Evolutionary conservation across 2,113 vertebrate genomes (phyloP).

Genomic region (Puma concolor): DNA sequence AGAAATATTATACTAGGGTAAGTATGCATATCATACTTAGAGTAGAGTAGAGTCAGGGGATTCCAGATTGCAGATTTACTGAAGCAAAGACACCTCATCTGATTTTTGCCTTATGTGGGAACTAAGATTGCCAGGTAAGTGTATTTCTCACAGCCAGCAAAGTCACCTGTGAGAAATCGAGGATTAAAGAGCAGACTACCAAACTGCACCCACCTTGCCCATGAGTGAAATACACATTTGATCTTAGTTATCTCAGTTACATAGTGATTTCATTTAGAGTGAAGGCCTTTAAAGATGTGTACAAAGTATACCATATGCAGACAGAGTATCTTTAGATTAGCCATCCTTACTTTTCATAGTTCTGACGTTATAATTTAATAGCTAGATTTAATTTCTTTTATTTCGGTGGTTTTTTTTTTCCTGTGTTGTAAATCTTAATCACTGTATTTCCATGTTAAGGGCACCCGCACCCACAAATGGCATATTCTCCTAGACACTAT

Average conservation of each 20-base stretch:
- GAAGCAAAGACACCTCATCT: background rate
- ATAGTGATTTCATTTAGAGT: background rate
- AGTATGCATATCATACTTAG: background rate
- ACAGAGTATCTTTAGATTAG: background rate
- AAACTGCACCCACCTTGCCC: background rate
- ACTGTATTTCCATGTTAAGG: background rate
- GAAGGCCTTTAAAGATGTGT: background rate
- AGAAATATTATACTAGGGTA: background rate
- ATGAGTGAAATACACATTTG: background rate
- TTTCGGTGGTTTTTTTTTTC: slow-evolving; percentile 6
- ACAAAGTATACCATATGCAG: background rate
- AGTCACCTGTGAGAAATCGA: background rate
- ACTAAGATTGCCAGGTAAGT: background rate
- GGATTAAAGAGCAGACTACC: background rate
- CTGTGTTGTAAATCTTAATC: background rate
- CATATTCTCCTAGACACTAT: background rate
- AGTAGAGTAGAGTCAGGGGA: background rate
- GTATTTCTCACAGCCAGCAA: background rate
- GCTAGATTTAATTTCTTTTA: background rate
- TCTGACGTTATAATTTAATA: background rate
- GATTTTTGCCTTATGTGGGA: background rate
- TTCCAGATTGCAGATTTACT: background rate
- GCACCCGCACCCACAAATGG: background rate
- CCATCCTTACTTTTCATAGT: background rate
- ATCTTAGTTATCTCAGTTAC: background rate